Evolutionary conservation across 2,888 invertebrate genomes (phyloP), one percentile per base, ranked within the genome.

Genomic region (Drosophila picticornis): DNA sequence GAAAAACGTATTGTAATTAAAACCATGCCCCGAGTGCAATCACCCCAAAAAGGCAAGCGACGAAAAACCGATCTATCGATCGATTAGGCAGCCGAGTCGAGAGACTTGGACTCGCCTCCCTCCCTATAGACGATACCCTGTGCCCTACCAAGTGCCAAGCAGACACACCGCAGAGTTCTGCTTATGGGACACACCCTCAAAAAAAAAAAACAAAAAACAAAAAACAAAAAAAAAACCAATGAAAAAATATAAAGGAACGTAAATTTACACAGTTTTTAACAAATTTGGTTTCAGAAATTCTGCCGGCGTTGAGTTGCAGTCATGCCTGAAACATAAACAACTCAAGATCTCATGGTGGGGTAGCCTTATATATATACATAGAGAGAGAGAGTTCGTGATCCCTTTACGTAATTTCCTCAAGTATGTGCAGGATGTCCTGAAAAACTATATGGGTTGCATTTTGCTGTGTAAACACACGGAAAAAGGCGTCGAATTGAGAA

Each of bases 281-380:
- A 88, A 88, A 88, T 88, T 89, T 87, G 85, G 72, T 66, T 31
- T 50, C 46, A 4, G 75, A 79, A 75, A 70, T 81, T 84, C 84
- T 81, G 81, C 68, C 70, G 75, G 87, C 83, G 75, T 78, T 82
- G 77, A 73, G 75, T 72, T 77, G 77, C 90, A 87, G 85, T 89
- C 89, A 89, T 78, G 85, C 89, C 84, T 85, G 80, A 79, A 88
- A 83, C 86, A 90, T 89, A 89, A 89, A 90, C 86, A 88, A 88
- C 88, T 88, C 87, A 88, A 83, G 87, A 75, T 80, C 77, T 50
- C 43, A 50, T 52, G 55, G 31, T 57, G 57, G 43, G 43, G 57
- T 57, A 29, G 40, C 13, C 5, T 22, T 19, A 36, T 16, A 27
- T 36, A 36, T 10, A n/a, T 10, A n/a, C 0, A 34, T 0, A 34